A percentile compares a stretch with the other conserved stretches of the same genome.
Evolutionary conservation across 1,140 invertebrate genomes (phyloP).

Genomic region (Brachystomella parvula): DNA sequence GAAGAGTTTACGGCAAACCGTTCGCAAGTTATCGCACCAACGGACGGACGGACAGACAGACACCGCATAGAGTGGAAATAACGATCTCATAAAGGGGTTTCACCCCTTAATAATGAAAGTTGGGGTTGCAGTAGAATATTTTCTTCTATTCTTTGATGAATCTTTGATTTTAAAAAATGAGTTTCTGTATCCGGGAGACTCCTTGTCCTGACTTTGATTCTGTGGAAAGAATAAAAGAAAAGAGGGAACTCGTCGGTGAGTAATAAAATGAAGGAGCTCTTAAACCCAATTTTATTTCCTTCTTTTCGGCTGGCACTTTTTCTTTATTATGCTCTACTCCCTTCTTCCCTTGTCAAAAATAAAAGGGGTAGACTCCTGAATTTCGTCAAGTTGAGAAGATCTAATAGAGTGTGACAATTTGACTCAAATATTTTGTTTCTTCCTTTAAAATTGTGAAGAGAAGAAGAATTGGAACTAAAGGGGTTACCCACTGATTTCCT

Average conservation of each 20-base stretch:
- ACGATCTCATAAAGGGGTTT: too few relatives aligned
- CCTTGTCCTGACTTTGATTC: too few relatives aligned
- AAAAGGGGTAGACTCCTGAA: neutral
- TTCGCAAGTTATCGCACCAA: too few relatives aligned
- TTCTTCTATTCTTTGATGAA: too few relatives aligned
- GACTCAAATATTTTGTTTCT: slow-evolving; percentile 39
- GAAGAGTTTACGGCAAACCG: too few relatives aligned
- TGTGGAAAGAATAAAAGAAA: too few relatives aligned
- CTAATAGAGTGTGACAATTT: slow-evolving; percentile 39
- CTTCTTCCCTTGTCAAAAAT: slow-evolving; percentile 25
- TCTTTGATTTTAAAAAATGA: too few relatives aligned
- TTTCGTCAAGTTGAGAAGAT: neutral
- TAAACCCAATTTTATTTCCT: slow-evolving; percentile 11
- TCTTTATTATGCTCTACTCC: neutral
- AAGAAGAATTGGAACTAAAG: slow-evolving; percentile 30
- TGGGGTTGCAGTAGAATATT: too few relatives aligned
- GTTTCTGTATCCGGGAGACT: neutral
- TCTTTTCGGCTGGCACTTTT: neutral
- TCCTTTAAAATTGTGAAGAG: slow-evolving; percentile 26
- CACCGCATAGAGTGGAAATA: too few relatives aligned
- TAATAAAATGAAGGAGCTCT: slow-evolving; percentile 17
- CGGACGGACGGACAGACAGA: too few relatives aligned
- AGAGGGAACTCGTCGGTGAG: slow-evolving; percentile 2
- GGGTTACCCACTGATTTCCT: slow-evolving; percentile 24
- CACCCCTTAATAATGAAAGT: too few relatives aligned